Base-by-base conservation (phyloP, 2,888 invertebrate species). In the Invenusta paracnida region DNA sequence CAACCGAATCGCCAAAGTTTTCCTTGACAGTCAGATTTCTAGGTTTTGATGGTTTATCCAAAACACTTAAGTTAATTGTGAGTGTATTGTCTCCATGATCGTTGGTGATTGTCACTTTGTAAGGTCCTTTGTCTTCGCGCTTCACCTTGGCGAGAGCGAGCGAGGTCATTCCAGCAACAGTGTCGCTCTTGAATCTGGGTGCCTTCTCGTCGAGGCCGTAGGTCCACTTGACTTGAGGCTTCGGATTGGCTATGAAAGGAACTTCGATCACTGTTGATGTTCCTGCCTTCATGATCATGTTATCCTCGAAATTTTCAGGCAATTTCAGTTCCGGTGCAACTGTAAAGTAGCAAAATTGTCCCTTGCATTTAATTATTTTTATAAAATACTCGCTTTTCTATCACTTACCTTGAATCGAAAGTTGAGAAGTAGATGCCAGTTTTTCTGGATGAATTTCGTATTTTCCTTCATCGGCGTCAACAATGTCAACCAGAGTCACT, bases 221-320 rank as follows among this genome's bases (percentile, higher is more conserved):
- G 2, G 86, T 87, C 89, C 89, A 89, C n/a, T 87, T 87, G 29
- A 88, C 87, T n/a, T 87, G 86, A 13, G 89, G 89, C 66, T 87
- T 87, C 0, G 89, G 89, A 83, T 85, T 86, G 79, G 88, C 89
- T 0, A 83, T 29, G 85, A 88, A 88, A 0, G 89, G 88, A 2
- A 89, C 83, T 81, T 89, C 89, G 5, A 89, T 84, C 29, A 87
- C 88, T 0, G 87, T 67, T 0, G 88, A 88, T 11, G 87, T 67
- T 17, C 88, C 88, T 5, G 87, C 87, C 67, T 87, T 88, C 84
- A 89, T 85, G 0, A 85, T 86, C 82, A 89, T 81, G 29, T 82
- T 25, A n/a, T 85, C 48, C 85, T 82, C 66, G 25, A 85, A 85
- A 27, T 85, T 85, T 29, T 85, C 82, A 11, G 81, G 81, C 27